Evolutionary conservation across 2,113 vertebrate species (phyloP).

Genomic region (Tachuris rubrigastra): DNA sequence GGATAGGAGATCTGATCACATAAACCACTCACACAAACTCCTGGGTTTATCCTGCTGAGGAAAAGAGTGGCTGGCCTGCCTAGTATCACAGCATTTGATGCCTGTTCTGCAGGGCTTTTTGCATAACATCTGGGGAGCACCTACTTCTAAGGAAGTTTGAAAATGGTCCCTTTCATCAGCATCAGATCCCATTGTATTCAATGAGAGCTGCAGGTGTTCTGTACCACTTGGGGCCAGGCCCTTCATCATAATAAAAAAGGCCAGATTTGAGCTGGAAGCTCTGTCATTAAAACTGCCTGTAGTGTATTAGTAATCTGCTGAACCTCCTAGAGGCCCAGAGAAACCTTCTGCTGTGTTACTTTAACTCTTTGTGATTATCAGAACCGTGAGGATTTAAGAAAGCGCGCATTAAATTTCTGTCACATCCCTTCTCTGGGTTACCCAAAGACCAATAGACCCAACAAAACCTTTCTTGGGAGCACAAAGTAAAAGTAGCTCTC

Average conservation of each 20-base stretch:
- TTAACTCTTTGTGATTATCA: conserved; percentile 47
- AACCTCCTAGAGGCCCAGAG: conserved; percentile 50
- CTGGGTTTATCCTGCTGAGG: conserved; percentile 48
- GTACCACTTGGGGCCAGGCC: conserved; percentile 66
- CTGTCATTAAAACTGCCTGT: conserved; percentile 60
- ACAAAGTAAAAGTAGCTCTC: conserved; percentile 21
- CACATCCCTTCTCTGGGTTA: conserved; percentile 22
- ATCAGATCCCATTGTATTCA: conserved; percentile 71
- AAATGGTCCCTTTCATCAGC: conserved; percentile 68
- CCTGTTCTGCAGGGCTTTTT: conserved; percentile 64
- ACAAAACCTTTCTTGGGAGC: conserved; percentile 43
- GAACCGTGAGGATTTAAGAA: conserved; percentile 42
- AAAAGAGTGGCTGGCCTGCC: conserved; percentile 56
- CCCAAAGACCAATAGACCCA: conserved; percentile 38
- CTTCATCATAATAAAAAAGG: conserved; percentile 63
- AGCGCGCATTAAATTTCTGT: conserved; percentile 26
- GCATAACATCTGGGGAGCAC: conserved; percentile 65
- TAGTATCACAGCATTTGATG: conserved; percentile 57
- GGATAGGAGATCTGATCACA: conserved; percentile 9
- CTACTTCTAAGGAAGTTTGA: conserved; percentile 67
- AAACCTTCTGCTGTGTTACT: conserved; percentile 54
- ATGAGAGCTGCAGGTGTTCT: conserved; percentile 69
- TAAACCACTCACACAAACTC: not conserved
- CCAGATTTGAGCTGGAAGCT: conserved; percentile 65
- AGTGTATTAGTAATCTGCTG: conserved; percentile 56